Percentiles rank a stretch among this genome's conserved stretches.
Evolutionary conservation across 2,797 vertebrate species (phyloP).

Genomic region (Artibeus jamaicensis): DNA sequence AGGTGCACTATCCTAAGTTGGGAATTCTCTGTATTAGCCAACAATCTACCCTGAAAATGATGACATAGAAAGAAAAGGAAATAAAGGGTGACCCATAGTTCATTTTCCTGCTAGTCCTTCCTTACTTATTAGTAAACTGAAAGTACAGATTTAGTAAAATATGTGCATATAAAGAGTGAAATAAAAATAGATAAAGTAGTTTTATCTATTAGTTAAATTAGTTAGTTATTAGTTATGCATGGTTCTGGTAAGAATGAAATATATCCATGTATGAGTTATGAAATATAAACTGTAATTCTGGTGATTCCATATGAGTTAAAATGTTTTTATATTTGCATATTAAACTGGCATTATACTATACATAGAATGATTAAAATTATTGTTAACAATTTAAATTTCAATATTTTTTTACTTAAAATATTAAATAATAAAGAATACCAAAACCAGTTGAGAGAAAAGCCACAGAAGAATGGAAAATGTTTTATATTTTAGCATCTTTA

Average conservation of each 20-base stretch:
- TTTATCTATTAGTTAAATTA: too few species aligned
- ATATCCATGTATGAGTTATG: neutral
- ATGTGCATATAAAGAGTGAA: neutral
- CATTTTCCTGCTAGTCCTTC: neutral
- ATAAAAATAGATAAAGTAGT: neutral
- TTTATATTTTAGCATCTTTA: neutral
- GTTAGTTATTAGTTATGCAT: neutral
- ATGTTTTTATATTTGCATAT: neutral
- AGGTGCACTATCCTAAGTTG: neutral
- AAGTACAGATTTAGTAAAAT: neutral
- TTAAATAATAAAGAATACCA: neutral
- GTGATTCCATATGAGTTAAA: neutral
- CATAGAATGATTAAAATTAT: neutral
- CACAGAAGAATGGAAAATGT: neutral
- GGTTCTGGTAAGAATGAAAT: neutral
- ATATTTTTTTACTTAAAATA: neutral
- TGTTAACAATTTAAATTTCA: neutral
- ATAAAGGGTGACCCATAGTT: neutral
- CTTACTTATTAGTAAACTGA: neutral
- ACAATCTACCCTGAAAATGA: neutral
- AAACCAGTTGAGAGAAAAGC: neutral
- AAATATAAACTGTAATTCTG: neutral
- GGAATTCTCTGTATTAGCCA: neutral
- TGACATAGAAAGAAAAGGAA: neutral
- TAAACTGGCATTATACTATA: neutral